Evolutionary conservation across 2,113 vertebrate species (phyloP).

Genomic region (Balaenoptera acutorostrata): DNA sequence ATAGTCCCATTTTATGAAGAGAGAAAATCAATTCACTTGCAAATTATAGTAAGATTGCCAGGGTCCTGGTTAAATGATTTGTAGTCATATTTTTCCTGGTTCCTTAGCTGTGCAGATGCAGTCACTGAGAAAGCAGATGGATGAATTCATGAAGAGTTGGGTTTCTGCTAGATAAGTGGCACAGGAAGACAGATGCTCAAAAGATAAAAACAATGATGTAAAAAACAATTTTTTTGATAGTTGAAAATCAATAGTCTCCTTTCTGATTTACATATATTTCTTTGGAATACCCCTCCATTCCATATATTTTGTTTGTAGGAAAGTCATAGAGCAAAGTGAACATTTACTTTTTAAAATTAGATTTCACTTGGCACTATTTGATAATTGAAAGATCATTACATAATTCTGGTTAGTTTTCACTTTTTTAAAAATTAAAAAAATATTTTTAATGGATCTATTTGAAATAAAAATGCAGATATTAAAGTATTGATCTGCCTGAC

Average conservation of each 20-base stretch:
- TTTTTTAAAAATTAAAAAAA: constrained; percentile 10
- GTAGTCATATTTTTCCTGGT: background rate
- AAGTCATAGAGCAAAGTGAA: background rate
- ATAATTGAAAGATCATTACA: background rate
- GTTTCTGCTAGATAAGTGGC: background rate
- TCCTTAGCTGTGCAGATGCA: background rate
- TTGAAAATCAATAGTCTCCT: background rate
- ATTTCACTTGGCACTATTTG: background rate
- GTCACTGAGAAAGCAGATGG: background rate
- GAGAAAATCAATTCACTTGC: background rate
- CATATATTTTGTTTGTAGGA: background rate
- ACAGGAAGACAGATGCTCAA: background rate
- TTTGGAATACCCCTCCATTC: background rate
- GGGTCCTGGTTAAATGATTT: background rate
- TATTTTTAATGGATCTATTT: background rate
- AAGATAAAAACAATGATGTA: background rate
- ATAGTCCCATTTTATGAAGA: background rate
- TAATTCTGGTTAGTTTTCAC: background rate
- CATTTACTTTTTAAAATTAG: background rate
- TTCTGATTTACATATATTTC: background rate
- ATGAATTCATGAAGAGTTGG: background rate
- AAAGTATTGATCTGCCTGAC: background rate
- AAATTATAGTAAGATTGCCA: background rate
- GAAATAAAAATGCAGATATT: background rate
- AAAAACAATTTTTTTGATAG: background rate